Percentiles rank a stretch among this genome's conserved stretches.
Conservation (phyloP, 2,888 invertebrate species). For the Agrilus mali region DNA sequence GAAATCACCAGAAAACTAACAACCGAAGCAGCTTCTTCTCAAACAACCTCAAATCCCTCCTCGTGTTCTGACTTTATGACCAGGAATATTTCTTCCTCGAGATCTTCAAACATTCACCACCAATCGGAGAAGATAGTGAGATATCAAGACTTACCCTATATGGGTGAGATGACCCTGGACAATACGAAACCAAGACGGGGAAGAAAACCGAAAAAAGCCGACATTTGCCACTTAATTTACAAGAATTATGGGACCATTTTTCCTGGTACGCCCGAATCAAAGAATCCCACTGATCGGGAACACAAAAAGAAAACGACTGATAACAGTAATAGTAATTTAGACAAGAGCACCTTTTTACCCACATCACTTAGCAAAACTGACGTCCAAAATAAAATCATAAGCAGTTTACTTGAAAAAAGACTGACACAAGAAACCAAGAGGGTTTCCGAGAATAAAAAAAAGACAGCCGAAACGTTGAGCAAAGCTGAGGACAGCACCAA, state of each 20-base stretch:
- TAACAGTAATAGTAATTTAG: slow-evolving; percentile 5
- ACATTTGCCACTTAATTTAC: slow-evolving; percentile 82
- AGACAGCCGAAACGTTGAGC: slow-evolving; percentile 30
- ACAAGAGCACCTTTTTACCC: slow-evolving; percentile 16
- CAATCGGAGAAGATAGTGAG: slow-evolving; percentile 45
- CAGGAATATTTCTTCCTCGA: slow-evolving; percentile 24
- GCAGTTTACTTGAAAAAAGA: slow-evolving; percentile 55
- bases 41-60: slow-evolving; percentile 1
- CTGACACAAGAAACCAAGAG: slow-evolving; percentile 52
- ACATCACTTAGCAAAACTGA: slow-evolving; percentile 41
- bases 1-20: slow-evolving; percentile 34
- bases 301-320: slow-evolving; percentile 13
- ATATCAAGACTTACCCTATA: slow-evolving; percentile 76
- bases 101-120: slow-evolving; percentile 24
- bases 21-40: slow-evolving; percentile 7
- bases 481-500: slow-evolving; percentile 36
- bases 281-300: slow-evolving; percentile 37
- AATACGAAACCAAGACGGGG: slow-evolving; percentile 78
- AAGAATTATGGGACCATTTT: slow-evolving; percentile 84
- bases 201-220: slow-evolving; percentile 82
- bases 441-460: slow-evolving; percentile 15
- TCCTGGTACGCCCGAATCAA: slow-evolving; percentile 55
- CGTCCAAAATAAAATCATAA: slow-evolving; percentile 55
- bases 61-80: slow-evolving; percentile 10
- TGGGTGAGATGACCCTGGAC: slow-evolving; percentile 85